Evolutionary conservation across 1,140 invertebrate genomes (phyloP), one percentile per base, ranked within the genome.

Genomic region (Nixonia krombeini): DNA sequence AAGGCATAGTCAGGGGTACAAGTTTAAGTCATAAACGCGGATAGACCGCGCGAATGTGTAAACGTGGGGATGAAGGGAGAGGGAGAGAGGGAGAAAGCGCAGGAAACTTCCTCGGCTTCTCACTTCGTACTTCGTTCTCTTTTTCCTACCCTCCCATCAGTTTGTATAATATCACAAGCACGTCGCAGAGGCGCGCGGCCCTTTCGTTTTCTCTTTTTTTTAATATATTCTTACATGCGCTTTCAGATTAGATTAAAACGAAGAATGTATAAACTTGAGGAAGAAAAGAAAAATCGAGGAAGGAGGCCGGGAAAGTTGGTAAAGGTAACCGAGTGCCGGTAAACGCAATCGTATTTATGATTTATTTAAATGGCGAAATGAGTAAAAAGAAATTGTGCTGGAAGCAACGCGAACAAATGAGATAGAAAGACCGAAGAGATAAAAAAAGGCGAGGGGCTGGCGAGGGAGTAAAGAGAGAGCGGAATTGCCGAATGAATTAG

Each of bases 191-290:
- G 74, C 46, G 61, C 75, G 74, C 82, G 81, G 65, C 79, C 83
- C 82, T 80, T 53, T 44, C 13, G 13, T 42, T 23, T 26, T 26
- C 13, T 46, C 42, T 25, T 42, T 64, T 78, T 80, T 80, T 83
- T 81, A 83, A 84, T 83, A 82, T 84, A 84, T 84, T 84, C 81
- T 82, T 83, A 83, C 81, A 83, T 75, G 80, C 74, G 71, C 69
- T 72, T 61, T 74, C 69, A 77, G 82, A 84, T 84, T 84, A 83
- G 80, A 84, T 84, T 84, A 83, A 82, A 83, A 79, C 75, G 77
- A 76, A 72, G 74, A 78, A 80, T 76, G 74, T 73, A 81, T 79
- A 80, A 80, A 75, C 68, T 67, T 46, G 16, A 50, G 57, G 52
- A 42, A 45, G 26, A 53, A 53, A 41, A 26, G 16, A 23, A 57